A percentile compares a stretch with the other conserved stretches of the same genome.
Conservation (phyloP, 2,797 vertebrate genomes). For the Jordanella pulchra region DNA sequence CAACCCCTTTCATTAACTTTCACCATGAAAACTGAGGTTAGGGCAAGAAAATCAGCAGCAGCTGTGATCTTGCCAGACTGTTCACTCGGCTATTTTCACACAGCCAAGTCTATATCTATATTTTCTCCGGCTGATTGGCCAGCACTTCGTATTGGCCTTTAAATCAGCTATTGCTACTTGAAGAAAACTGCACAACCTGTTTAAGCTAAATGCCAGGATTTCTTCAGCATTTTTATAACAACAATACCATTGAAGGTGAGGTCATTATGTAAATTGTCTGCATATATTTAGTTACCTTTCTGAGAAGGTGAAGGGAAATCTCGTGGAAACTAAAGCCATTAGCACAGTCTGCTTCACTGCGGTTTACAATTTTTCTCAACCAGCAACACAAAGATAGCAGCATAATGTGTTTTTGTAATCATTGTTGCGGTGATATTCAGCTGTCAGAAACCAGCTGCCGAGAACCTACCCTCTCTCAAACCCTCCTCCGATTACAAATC, state of each 20-base stretch:
- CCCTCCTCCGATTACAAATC: constrained; percentile 54
- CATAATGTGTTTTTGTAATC: constrained; percentile 15
- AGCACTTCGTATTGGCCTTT: constrained; percentile 39
- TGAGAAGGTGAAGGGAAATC: constrained; percentile 6
- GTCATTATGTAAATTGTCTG: constrained; percentile 20
- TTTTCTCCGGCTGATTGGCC: constrained; percentile 53
- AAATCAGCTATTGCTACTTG: constrained; percentile 11
- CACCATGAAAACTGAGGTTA: constrained; percentile 43
- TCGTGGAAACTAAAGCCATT: constrained; percentile 9
- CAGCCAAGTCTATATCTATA: constrained; percentile 10
- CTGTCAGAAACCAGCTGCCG: constrained; percentile 28
- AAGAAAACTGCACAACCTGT: constrained; percentile 4
- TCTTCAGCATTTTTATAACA: constrained; percentile 21
- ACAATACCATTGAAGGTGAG: constrained; percentile 3
- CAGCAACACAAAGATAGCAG: constrained; percentile 7
- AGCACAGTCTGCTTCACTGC: constrained; percentile 8
- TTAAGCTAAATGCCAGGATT: constrained; percentile 30
- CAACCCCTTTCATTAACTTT: constrained; percentile 65
- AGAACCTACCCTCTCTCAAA: constrained; percentile 23
- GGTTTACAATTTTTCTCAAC: constrained; percentile 7
- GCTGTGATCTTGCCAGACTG: constrained; percentile 16
- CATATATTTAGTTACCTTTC: constrained; percentile 10
- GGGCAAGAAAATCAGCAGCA: constrained; percentile 53
- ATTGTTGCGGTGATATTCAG: constrained; percentile 22
- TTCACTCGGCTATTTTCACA: constrained; percentile 46